phyloP scores from a whole-genome alignment of 2,888 invertebrate genomes.

The Hyppa rectilinea region DNA sequence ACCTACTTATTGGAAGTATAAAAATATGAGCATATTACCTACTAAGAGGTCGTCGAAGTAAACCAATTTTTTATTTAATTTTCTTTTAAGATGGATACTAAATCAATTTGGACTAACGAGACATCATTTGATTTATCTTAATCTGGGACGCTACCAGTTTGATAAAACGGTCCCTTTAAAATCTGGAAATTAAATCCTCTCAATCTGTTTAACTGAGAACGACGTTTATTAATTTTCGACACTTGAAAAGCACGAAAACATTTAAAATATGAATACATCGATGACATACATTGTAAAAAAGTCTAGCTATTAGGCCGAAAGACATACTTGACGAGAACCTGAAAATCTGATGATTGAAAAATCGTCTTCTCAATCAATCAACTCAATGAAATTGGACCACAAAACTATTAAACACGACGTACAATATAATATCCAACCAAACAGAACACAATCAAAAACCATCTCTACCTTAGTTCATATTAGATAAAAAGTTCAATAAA shows the following conservation, averaged over 20 bases:
- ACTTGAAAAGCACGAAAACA: conserved; percentile 13
- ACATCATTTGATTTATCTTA: conserved; percentile 61
- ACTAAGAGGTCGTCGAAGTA: background rate
- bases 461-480: conserved; percentile 7
- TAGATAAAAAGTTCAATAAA: conserved; percentile 14
- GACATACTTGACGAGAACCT: background rate
- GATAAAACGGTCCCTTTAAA: conserved; percentile 50
- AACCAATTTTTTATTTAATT: conserved; percentile 16
- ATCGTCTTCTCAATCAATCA: background rate
- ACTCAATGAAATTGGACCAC: background rate
- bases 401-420: background rate
- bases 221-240: conserved; percentile 20
- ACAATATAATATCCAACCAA: background rate
- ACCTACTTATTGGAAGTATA: background rate
- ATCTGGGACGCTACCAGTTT: conserved; percentile 45
- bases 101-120: conserved; percentile 51
- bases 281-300: background rate
- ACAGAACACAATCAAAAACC: background rate
- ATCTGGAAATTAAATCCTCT: conserved; percentile 47
- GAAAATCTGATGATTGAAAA: background rate
- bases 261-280: background rate
- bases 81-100: conserved; percentile 14
- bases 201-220: conserved; percentile 39
- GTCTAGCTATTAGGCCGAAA: background rate
- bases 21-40: conserved; percentile 5